Evolutionary conservation across 1,140 invertebrate genomes (phyloP), one percentile per base, ranked within the genome.

Genomic region (Caenorhabditis inopinata): DNA sequence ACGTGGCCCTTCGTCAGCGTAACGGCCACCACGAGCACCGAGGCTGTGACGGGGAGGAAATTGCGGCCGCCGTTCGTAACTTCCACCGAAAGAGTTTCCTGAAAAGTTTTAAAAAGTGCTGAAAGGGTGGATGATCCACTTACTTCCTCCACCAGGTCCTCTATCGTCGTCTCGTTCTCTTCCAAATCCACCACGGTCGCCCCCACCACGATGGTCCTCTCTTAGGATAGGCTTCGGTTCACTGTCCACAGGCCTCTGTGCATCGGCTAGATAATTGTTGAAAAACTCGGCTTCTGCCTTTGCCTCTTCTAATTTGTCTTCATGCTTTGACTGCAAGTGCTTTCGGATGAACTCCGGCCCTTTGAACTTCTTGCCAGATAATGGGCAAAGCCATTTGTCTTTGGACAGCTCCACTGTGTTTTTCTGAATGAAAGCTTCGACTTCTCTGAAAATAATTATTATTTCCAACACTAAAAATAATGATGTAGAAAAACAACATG

Each of bases 331-430:
- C 84, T 96, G 94, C 49, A 99, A 97, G 88, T 99, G 97, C 89
- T 99, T 99, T 38, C 95, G 92, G 14, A 99, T 96, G 90, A 98
- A 99, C 87, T 99, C 96, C 0, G 97, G 96, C 0, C 96, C 97
- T 89, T 98, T 99, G 89, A 99, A 99, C 89, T 99, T 99, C 89
- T 99, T 99, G 1, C 79, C 79, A 7, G 79, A 97, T 0, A 99
- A 90, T 0, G 97, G 96, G 91, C 97, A 99, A 27, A 99, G 89
- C 96, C 96, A 99, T 85, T 98, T 99, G 87, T 98, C 96, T 85
- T 97, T 96, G 0, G 94, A 93, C 23, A 98, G 85, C 90, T 99
- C 96, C 86, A 97, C 94, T 21, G 87, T 87, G 87, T 98, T 97
- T 0, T 94, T 93, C 84, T 93, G 92, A 12, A 97, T 93, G 85